Conservation (phyloP, 2,797 vertebrate genomes). For the Chrosomus eos region DNA sequence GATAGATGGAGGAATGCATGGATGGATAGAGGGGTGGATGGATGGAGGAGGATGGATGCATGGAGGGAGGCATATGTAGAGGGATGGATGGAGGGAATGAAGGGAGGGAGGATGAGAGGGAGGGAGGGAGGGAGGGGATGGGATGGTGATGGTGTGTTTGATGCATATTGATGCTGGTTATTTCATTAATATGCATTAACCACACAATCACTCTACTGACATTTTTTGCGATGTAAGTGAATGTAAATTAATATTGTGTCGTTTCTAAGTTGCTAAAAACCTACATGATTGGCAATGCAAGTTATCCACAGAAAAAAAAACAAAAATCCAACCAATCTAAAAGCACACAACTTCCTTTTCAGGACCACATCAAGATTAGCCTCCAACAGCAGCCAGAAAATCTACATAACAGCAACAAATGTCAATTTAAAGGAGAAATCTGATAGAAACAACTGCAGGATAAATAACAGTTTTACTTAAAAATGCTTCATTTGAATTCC, state of each 20-base stretch:
- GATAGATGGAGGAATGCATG: no score
- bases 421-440: background rate
- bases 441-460: background rate
- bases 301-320: background rate
- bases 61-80: rapidly evolving
- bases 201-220: background rate
- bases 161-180: background rate
- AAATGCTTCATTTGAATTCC: background rate
- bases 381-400: background rate
- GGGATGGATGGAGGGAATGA: no score
- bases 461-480: background rate
- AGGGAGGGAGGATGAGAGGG: no score
- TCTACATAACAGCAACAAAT: background rate
- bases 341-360: background rate
- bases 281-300: background rate
- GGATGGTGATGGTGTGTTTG: background rate
- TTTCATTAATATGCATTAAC: background rate
- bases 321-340: background rate
- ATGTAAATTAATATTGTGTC: background rate
- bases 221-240: background rate
- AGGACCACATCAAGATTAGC: background rate
- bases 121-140: no score
- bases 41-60: no score
- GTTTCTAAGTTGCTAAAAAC: background rate
- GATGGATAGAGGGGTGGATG: no score